Percentiles rank a stretch among this genome's conserved stretches.
Evolutionary conservation across 2,113 vertebrate species (phyloP).

Genomic region (Pelecanus crispus): DNA sequence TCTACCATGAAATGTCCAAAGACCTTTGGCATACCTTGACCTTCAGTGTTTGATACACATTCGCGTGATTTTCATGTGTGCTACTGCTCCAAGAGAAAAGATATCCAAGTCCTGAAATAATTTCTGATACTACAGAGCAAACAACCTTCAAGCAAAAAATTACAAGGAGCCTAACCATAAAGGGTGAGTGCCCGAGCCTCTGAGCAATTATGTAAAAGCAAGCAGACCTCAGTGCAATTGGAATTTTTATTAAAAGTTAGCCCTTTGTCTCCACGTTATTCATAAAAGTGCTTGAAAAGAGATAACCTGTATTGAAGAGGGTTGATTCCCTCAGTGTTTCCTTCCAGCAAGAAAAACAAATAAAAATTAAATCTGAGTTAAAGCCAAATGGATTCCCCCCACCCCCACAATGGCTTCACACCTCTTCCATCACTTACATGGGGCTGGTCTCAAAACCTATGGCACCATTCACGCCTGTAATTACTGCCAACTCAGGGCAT

Average conservation of each 20-base stretch:
- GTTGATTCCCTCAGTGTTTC: background rate
- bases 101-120: background rate
- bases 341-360: background rate
- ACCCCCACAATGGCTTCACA: rapidly evolving
- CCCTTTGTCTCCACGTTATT: background rate
- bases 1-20: background rate
- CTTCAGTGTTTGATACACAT: background rate
- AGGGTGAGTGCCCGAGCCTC: background rate
- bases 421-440: background rate
- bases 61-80: background rate
- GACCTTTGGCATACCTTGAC: background rate
- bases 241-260: background rate
- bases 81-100: background rate
- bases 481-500: background rate
- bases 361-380: background rate
- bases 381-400: background rate
- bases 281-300: background rate
- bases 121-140: background rate
- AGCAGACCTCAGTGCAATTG: background rate
- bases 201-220: background rate
- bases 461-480: background rate
- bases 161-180: background rate
- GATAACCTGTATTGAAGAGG: background rate
- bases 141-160: background rate
- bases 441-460: background rate